These are phyloP conservation scores for Alosa sapidissima DNA, from an alignment of 2,797 vertebrate genomes.

Conservation along the genomic window DNA sequence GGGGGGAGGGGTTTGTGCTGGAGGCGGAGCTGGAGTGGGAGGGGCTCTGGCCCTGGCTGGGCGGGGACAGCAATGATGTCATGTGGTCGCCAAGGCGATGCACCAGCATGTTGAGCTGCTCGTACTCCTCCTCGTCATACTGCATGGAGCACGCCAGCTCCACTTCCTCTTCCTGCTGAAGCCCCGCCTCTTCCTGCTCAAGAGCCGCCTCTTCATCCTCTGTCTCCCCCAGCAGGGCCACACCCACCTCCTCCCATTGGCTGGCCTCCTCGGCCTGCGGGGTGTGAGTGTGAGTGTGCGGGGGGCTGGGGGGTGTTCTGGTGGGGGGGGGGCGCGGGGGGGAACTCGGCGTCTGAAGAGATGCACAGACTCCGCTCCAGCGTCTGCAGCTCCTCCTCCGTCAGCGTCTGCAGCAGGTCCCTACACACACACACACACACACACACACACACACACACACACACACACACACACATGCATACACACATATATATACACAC, in stretches of 20 bases:
- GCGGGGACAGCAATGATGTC: constrained; percentile 93
- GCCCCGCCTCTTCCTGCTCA: constrained; percentile 76
- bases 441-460: no score
- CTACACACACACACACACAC: constrained; percentile 64
- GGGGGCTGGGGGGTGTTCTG: constrained; percentile 34
- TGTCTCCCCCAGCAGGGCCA: constrained; percentile 39
- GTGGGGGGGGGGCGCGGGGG: constrained; percentile 29
- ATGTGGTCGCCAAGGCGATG: constrained; percentile 92
- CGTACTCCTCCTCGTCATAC: constrained; percentile 94
- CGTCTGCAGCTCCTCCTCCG: constrained; percentile 84
- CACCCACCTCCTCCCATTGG: constrained; percentile 48
- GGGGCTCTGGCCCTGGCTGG: no score
- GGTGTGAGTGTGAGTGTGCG: constrained; percentile 37
- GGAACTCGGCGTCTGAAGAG: constrained; percentile 85
- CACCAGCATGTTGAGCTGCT: constrained; percentile 95
- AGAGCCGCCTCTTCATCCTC: constrained; percentile 56
- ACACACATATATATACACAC: constrained; percentile 59
- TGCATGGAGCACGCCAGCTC: constrained; percentile 98
- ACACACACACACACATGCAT: neutral
- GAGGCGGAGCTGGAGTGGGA: constrained; percentile 48
- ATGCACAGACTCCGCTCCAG: constrained; percentile 93
- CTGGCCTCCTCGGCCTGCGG: constrained; percentile 44
- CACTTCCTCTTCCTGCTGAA: constrained; percentile 77
- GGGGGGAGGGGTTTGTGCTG: constrained; percentile 77
- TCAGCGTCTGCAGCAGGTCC: constrained; percentile 91